Evolutionary conservation across 2,888 invertebrate genomes (phyloP).

Genomic region (Campoletis raptor): DNA sequence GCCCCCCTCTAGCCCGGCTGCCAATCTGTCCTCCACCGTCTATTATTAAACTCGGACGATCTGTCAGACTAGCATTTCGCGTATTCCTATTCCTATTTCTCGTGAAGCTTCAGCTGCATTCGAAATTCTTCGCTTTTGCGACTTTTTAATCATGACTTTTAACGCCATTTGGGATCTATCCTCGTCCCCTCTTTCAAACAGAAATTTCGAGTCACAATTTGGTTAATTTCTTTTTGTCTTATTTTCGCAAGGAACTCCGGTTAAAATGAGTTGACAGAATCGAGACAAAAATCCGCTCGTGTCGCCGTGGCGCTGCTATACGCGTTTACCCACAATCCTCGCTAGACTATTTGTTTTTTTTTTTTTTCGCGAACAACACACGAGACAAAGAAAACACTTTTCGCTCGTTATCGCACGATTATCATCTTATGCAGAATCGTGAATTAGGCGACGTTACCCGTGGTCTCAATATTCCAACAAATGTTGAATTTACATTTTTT

Average conservation of each 20-base stretch:
- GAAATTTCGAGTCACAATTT: neutral
- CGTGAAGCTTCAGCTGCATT: neutral
- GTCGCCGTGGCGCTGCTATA: slow-evolving; percentile 5
- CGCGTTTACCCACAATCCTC: slow-evolving; percentile 5
- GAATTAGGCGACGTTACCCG: neutral
- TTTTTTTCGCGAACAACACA: neutral
- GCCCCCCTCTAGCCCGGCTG: neutral
- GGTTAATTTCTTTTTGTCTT: neutral
- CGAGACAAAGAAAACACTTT: slow-evolving; percentile 4
- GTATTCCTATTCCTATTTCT: slow-evolving; percentile 25
- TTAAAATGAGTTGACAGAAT: slow-evolving; percentile 39
- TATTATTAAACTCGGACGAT: slow-evolving; percentile 65
- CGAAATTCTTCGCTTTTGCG: slow-evolving; percentile 16
- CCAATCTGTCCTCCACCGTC: slow-evolving; percentile 33
- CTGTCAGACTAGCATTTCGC: slow-evolving; percentile 61
- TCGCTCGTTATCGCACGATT: neutral
- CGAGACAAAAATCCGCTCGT: slow-evolving; percentile 14
- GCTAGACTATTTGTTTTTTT: slow-evolving; percentile 2
- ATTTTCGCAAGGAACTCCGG: neutral
- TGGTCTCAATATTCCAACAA: neutral
- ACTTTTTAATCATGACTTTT: neutral
- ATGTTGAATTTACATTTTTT: neutral
- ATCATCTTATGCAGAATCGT: neutral
- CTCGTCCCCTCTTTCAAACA: neutral
- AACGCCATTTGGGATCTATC: neutral